A percentile compares a stretch with the other conserved stretches of the same genome.
These are phyloP conservation scores for Zosterops borbonicus DNA, from an alignment of 2,113 vertebrate genomes.

Conservation along the genomic window DNA sequence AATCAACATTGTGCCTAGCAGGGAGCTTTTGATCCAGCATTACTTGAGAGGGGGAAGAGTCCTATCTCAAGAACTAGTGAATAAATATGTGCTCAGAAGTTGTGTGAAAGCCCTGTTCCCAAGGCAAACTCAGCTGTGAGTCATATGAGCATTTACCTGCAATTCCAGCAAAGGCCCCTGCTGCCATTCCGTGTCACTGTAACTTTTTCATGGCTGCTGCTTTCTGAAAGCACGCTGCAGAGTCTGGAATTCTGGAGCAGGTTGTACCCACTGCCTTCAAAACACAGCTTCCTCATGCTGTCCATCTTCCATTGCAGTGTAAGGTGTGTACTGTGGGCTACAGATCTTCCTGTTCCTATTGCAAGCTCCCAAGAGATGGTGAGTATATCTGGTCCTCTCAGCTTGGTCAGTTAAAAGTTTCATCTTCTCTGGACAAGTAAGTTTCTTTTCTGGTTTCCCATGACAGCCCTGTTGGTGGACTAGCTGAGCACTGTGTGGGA, in stretches of 20 bases:
- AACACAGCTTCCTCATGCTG: constrained; percentile 5
- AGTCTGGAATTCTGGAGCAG: background rate
- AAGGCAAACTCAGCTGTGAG: background rate
- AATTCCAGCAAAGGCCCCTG: background rate
- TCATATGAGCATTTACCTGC: background rate
- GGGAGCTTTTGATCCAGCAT: background rate
- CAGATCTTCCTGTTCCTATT: constrained; percentile 78
- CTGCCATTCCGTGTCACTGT: background rate
- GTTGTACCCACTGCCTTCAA: background rate
- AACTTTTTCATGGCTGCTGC: background rate
- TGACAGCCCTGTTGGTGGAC: background rate
- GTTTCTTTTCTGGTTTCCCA: background rate
- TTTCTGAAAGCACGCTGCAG: background rate
- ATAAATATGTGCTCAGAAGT: background rate
- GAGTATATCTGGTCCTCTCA: constrained; percentile 26
- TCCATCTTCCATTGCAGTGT: constrained; percentile 72
- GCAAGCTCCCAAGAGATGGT: constrained; percentile 79
- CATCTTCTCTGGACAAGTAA: background rate
- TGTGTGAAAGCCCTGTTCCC: background rate
- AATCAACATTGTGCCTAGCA: background rate
- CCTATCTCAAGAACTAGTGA: background rate
- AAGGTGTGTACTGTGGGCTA: constrained; percentile 74
- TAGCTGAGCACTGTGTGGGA: background rate
- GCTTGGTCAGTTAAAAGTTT: background rate
- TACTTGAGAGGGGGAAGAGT: background rate